A percentile compares a stretch with the other conserved stretches of the same genome.
phyloP scores from a whole-genome alignment of 2,113 vertebrate genomes.

The Chloropsis cyanopogon region DNA sequence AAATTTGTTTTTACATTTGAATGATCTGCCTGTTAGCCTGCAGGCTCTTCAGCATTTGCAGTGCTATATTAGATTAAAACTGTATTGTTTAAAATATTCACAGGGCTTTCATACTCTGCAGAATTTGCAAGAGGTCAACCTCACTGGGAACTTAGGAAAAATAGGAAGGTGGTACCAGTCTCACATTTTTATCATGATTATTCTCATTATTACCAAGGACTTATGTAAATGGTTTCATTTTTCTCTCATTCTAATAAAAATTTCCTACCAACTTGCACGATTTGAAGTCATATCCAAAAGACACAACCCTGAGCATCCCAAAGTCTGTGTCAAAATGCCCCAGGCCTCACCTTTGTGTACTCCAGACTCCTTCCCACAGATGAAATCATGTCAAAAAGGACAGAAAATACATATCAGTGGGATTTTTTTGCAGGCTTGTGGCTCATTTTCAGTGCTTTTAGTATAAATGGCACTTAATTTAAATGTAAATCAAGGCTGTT shows the following conservation, averaged over 20 bases:
- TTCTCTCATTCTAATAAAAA: not conserved
- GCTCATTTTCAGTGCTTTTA: not conserved
- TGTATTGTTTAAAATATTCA: conserved; percentile 36
- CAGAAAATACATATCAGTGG: not conserved
- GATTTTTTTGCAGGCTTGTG: not conserved
- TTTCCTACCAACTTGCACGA: not conserved
- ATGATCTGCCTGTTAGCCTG: conserved; percentile 38
- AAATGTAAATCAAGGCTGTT: not conserved
- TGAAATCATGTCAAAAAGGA: not conserved
- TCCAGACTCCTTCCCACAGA: not conserved
- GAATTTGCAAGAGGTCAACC: conserved; percentile 83
- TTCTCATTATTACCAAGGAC: not conserved
- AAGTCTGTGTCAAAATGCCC: not conserved
- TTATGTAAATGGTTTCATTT: not conserved
- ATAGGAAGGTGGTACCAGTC: conserved; percentile 73
- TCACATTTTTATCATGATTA: not conserved
- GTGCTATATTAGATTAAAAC: conserved; percentile 35
- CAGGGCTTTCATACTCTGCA: conserved; percentile 76
- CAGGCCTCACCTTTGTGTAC: not conserved
- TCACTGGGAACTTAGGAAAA: conserved; percentile 80
- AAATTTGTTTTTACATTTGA: conserved; percentile 55
- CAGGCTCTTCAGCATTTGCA: conserved; percentile 6
- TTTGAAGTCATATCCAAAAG: not conserved
- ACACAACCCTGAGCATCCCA: not conserved
- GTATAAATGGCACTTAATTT: not conserved